Evolutionary conservation across 2,797 vertebrate species (phyloP).

Genomic region (Fratercula arctica): DNA sequence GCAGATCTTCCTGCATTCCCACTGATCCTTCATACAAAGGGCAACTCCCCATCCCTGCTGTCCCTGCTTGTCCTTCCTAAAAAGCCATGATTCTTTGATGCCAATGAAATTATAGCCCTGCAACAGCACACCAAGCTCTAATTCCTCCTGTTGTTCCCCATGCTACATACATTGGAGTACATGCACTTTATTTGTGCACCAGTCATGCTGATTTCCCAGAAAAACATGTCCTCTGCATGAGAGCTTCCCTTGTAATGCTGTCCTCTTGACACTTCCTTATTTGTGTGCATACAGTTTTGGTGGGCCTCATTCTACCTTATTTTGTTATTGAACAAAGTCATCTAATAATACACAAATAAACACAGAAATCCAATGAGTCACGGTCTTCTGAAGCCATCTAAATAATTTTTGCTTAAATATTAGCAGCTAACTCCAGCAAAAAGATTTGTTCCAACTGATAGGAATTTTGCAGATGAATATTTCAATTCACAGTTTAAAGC

Average conservation of each 20-base stretch:
- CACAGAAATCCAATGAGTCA: background rate
- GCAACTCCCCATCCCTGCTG: background rate
- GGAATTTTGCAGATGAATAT: background rate
- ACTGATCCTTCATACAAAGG: no score
- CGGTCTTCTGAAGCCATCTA: background rate
- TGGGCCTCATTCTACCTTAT: background rate
- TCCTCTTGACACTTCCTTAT: background rate
- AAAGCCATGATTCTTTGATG: background rate
- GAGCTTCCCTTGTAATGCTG: background rate
- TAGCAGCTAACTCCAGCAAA: background rate
- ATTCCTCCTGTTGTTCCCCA: background rate
- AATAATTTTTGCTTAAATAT: background rate
- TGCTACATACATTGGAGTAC: background rate
- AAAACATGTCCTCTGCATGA: background rate
- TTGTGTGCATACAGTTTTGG: background rate
- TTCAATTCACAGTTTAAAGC: background rate
- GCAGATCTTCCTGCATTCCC: background rate
- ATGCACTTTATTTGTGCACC: background rate
- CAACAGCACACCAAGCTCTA: background rate
- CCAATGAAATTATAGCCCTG: background rate
- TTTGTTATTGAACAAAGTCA: background rate
- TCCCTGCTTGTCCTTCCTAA: background rate
- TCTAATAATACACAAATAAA: background rate
- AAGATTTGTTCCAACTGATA: background rate
- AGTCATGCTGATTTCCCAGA: background rate